These are phyloP conservation scores for Rhea pennata DNA, from an alignment of 2,113 vertebrate genomes.

Conservation along the genomic window DNA sequence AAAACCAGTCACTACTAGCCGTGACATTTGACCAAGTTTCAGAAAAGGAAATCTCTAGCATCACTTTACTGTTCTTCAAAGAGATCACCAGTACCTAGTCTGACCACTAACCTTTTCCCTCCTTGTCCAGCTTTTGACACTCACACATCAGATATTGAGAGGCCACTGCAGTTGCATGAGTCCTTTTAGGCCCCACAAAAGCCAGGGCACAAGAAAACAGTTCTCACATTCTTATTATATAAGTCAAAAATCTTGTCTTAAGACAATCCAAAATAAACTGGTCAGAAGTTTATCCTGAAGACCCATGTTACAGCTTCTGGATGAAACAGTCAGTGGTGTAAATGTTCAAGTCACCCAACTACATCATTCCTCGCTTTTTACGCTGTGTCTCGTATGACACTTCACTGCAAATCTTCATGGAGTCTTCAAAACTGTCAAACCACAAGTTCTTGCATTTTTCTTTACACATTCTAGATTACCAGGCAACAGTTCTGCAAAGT, in stretches of 20 bases:
- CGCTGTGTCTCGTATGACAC: not conserved
- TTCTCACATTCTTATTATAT: not conserved
- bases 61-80: not conserved
- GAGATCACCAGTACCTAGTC: not conserved
- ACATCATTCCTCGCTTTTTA: not conserved
- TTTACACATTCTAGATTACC: not conserved
- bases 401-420: fast-evolving
- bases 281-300: not conserved
- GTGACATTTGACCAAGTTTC: not conserved
- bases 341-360: not conserved
- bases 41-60: not conserved
- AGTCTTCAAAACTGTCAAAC: not conserved
- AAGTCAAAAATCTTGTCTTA: not conserved
- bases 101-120: not conserved
- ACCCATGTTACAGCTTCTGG: not conserved
- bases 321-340: not conserved
- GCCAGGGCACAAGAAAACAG: not conserved
- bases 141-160: not conserved
- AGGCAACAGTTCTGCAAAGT: not conserved
- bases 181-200: not conserved
- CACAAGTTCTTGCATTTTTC: not conserved
- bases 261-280: not conserved
- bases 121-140: not conserved
- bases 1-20: not conserved
- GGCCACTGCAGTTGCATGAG: not conserved